These are phyloP conservation scores for Drosophila maculinotata DNA, from an alignment of 2,888 invertebrate genomes.

Conservation along the genomic window DNA sequence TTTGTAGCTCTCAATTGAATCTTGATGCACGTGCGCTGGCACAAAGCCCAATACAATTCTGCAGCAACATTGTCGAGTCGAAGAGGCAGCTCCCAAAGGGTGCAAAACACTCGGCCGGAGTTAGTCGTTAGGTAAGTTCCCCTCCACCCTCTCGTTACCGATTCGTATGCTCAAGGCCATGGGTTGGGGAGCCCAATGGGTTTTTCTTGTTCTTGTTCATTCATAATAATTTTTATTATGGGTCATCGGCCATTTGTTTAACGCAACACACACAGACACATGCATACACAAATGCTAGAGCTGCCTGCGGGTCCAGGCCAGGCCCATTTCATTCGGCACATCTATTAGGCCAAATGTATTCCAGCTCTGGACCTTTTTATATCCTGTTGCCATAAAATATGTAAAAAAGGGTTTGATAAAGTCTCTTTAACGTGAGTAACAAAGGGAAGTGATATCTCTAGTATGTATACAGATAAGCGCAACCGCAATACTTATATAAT, in stretches of 20 bases:
- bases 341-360: conserved; percentile 76
- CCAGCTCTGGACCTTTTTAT: conserved; percentile 49
- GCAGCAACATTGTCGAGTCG: conserved; percentile 29
- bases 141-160: conserved; percentile 4
- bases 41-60: conserved; percentile 59
- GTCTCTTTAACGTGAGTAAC: background rate
- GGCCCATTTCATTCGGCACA: conserved; percentile 71
- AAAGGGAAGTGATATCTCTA: background rate
- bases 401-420: background rate
- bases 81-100: conserved; percentile 44
- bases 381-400: conserved; percentile 2
- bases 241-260: conserved; percentile 81
- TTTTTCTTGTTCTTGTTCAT: conserved; percentile 76
- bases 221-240: conserved; percentile 82
- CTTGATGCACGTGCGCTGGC: conserved; percentile 72
- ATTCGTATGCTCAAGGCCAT: conserved; percentile 38
- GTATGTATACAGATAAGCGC: too few relatives aligned
- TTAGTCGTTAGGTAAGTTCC: conserved; percentile 20
- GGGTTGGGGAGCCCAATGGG: conserved; percentile 61
- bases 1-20: conserved; percentile 69
- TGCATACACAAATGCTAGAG: conserved; percentile 1
- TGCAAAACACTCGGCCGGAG: conserved; percentile 13
- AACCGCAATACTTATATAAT: too few relatives aligned
- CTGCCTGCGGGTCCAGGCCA: conserved; percentile 46
- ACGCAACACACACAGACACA: conserved; percentile 50